These are phyloP conservation scores for Dinomys branickii DNA, from an alignment of 2,113 vertebrate species.

Conservation along the genomic window DNA sequence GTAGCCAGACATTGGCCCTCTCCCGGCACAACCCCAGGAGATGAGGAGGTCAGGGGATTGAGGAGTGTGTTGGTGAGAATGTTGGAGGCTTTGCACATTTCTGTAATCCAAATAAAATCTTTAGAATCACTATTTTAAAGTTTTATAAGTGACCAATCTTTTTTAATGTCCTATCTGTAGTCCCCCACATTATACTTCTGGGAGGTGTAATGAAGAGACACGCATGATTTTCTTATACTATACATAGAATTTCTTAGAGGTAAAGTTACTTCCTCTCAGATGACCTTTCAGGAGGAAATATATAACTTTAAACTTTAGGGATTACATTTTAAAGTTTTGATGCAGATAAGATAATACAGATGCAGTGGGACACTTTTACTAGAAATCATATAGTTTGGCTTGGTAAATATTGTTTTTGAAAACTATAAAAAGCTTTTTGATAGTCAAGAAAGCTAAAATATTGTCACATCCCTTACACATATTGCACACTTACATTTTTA, in stretches of 20 bases:
- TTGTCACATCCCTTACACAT: neutral
- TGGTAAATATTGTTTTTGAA: constrained; percentile 61
- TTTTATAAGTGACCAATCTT: neutral
- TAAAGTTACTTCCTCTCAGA: constrained; percentile 24
- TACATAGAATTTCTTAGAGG: neutral
- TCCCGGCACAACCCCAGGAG: neutral
- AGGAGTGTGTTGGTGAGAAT: neutral
- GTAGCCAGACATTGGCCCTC: constrained; percentile 41
- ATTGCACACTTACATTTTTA: neutral
- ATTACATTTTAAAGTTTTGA: constrained; percentile 13
- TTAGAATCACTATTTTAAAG: constrained; percentile 30
- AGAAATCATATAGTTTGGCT: constrained; percentile 41
- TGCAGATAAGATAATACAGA: constrained; percentile 24
- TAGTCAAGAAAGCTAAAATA: neutral
- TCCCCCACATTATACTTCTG: neutral
- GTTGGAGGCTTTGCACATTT: neutral
- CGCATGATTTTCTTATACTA: neutral
- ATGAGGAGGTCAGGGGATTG: neutral
- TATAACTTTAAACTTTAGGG: constrained; percentile 24
- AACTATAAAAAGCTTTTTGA: constrained; percentile 12
- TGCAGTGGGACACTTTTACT: constrained; percentile 36
- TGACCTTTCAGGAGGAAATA: neutral
- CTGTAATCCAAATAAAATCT: constrained; percentile 9
- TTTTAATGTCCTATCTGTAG: neutral
- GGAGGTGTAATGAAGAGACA: neutral